These are phyloP conservation scores for Leptinotarsa undecemlineata DNA, from an alignment of 1,140 invertebrate species.

Conservation along the genomic window DNA sequence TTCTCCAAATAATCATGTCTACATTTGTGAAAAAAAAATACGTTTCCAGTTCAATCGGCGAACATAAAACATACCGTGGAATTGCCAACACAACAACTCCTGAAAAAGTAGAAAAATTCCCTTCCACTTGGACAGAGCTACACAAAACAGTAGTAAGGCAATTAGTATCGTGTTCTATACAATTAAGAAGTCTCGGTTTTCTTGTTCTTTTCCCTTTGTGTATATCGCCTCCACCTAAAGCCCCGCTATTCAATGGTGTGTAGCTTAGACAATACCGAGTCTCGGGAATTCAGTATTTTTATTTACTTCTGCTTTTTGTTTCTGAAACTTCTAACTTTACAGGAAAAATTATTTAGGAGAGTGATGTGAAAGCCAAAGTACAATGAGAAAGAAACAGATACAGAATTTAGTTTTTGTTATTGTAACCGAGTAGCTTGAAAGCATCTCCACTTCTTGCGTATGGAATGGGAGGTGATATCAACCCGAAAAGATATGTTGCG, in stretches of 20 bases:
- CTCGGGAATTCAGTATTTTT: neutral
- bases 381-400: too few species aligned
- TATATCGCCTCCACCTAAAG: slow-evolving; percentile 2
- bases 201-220: slow-evolving; percentile 18
- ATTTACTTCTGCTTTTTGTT: slow-evolving; percentile 1
- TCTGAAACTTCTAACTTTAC: neutral
- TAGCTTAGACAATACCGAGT: slow-evolving; percentile 12
- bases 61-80: neutral
- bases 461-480: too few species aligned
- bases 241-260: slow-evolving; percentile 7
- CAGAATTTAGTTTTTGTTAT: too few species aligned
- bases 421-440: too few species aligned
- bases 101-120: slow-evolving; percentile 22
- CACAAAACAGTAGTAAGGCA: slow-evolving; percentile 54
- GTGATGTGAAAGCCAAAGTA: neutral
- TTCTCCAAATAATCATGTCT: too few species aligned
- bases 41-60: too few species aligned
- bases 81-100: slow-evolving; percentile 14
- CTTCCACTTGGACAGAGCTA: slow-evolving; percentile 51
- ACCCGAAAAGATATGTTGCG: too few species aligned
- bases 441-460: too few species aligned
- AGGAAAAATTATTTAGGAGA: slow-evolving; percentile 2
- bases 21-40: too few species aligned
- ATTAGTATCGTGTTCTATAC: slow-evolving; percentile 55
- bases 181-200: slow-evolving; percentile 48